Evolutionary conservation across 2,888 invertebrate genomes (phyloP), one percentile per base, ranked within the genome.

Genomic region (Candidula unifasciata): DNA sequence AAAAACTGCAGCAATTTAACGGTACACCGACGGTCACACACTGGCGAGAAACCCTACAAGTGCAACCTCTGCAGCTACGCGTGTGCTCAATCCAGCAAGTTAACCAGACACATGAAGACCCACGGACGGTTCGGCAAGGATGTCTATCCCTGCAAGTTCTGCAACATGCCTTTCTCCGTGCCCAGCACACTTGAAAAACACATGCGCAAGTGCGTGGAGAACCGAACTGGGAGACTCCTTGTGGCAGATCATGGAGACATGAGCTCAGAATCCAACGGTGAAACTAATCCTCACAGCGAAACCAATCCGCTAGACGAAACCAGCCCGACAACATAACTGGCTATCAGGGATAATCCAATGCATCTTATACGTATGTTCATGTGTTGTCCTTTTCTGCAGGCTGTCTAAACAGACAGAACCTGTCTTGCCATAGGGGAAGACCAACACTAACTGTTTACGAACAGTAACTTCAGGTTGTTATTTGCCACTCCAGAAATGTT

Each of bases 111-210:
- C 95, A 99, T 99, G 99, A 98, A 99, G 94, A 99, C 99, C 0
- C 99, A 99, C 94, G 99, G 99, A 0, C 96, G 99, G 88, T 95
- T 97, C 88, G 99, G 99, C 87, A 98, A 99, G 94, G 99, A 99
- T 94, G 99, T 99, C 86, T 99, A 98, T 94, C 96, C 98, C 89
- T 99, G 99, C 94, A 96, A 98, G 88, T 99, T 99, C 94, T 99
- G 99, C 95, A 97, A 98, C 94, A 99, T 99, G 99, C 99, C 99
- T 84, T 99, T 99, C 95, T 99, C 99, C 80, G 99, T 99, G 89
- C 98, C 99, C 87, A 98, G 99, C 87, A 99, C 99, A 13, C 95
- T 99, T 86, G 99, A 99, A 95, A 99, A 99, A 94, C 99, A 99
- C 95, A 99, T 99, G 99, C 96, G 99, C 85, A 99, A 99, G 95